Evolutionary conservation across 2,797 vertebrate genomes (phyloP), one percentile per base, ranked within the genome.

Genomic region (Brachyalestes nurse): DNA sequence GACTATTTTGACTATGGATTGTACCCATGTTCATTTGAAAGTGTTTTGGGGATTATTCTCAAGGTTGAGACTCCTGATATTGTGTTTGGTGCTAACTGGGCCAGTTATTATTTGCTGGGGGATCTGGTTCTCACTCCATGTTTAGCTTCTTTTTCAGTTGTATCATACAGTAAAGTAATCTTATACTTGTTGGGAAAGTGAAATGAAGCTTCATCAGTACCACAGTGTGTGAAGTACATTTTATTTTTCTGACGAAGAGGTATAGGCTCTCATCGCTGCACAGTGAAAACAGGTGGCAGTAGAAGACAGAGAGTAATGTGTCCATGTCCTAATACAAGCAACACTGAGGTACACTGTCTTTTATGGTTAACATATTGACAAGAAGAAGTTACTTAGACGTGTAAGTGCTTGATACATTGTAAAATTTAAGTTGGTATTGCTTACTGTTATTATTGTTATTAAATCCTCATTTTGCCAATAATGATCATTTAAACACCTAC

Each of bases 171-270:
- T 65, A 42, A 66, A 10, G 38, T 66, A 8, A 40, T 66, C 34
- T 66, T 66, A 10, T 19, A 65, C 62, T 40, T 65, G 13, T 28
- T 40, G 4, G 14, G 19, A 40, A 65, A 40, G 17, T 40, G 28
- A 66, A 66, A 17, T 42, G 64, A 69, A 9, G 2, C 57, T 62
- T 55, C 14, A 55, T 19, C 70, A 55, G 25, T 17, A 72, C 47
- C 70, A 72, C 47, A 38, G 17, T 72, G n/a, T 72, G 67, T 53
- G 47, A 72, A 38, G 51, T 10, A 57, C 17, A n/a, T 19, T 57
- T 72, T 57, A 57, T 57, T 72, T 57, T 57, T 72, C n/a, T 23
- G 25, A 49, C 19, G 51, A 57, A 57, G 16, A 38, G 5, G 28
- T 19, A 55, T 38, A 57, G 34, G 25, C 25, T 14, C 51, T 72